Base-by-base conservation (phyloP, 2,797 vertebrate genomes). In the Moxostoma hubbsi region DNA sequence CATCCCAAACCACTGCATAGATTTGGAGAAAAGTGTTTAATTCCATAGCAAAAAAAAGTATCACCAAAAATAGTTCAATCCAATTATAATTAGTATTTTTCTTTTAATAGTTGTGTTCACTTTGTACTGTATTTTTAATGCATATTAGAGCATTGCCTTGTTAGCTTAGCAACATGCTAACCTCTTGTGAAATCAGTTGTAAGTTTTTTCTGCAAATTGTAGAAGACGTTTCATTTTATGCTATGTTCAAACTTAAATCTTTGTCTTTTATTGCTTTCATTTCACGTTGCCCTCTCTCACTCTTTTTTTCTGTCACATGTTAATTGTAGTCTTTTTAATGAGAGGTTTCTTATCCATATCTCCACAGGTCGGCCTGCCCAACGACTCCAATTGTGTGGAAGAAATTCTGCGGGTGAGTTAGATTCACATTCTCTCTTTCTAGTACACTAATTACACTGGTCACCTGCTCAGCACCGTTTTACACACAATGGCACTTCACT, bases 361-460 rank as follows among this genome's bases (percentile, higher is more conserved):
- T 86, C 81, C 82, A 71, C 90, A 99, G 97, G 95, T 96, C 92
- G 94, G 92, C 87, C 94, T 98, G 89, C 93, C 96, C 86, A 98
- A 93, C 86, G 96, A 99, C 86, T 95, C 97, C 92, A 97, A 93
- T 92, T 98, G 97, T 87, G 97, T 98, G 84, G 97, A 99, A 89
- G 97, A 99, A 93, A 99, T 99, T 92, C 89, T 99, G 82, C 92
- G 96, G 94, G 97, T 99, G 91, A 93, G 96, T 95, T 86, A 92
- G 90, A 90, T 58, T 43, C 73, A 82, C 83, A 85, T 84, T 83
- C 87, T 82, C 78, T 89, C 87, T 24, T 85, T 80, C 9, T 10
- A 24, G 15, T 59, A 63, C 15, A 77, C 15, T 91, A 90, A 91
- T 82, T 89, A 82, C 43, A 10, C 57, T 15, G 54, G 36, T 75